Conservation (phyloP, 2,888 invertebrate species). For the Chrysolina haemoptera region DNA sequence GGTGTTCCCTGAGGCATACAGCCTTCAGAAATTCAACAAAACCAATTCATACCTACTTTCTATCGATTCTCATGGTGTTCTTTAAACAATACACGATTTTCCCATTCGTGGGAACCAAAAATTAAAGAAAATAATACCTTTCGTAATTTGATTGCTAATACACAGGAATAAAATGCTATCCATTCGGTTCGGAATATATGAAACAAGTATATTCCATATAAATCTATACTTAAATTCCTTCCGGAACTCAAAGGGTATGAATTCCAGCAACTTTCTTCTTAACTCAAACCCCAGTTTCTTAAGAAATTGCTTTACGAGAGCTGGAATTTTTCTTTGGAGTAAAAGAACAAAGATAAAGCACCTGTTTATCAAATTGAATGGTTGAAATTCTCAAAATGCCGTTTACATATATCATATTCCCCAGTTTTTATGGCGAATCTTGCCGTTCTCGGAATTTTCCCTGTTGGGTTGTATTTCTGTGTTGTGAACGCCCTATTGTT, state of each 20-base stretch:
- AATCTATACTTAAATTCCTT: background rate
- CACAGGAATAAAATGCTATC: no score
- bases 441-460: background rate
- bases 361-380: background rate
- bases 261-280: background rate
- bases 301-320: background rate
- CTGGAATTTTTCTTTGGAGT: background rate
- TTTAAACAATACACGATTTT: no score
- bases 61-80: no score
- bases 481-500: background rate
- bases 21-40: no score
- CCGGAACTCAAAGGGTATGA: background rate
- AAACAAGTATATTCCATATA: no score
- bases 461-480: background rate
- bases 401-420: background rate
- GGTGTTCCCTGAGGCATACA: no score
- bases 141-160: no score
- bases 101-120: no score
- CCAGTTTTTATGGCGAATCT: background rate
- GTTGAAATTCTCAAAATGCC: background rate
- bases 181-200: no score
- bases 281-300: background rate
- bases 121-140: no score
- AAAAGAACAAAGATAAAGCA: constrained; percentile 3
- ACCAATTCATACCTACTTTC: no score